phyloP scores from a whole-genome alignment of 2,113 vertebrate species.

The Microcebus tavaratra region DNA sequence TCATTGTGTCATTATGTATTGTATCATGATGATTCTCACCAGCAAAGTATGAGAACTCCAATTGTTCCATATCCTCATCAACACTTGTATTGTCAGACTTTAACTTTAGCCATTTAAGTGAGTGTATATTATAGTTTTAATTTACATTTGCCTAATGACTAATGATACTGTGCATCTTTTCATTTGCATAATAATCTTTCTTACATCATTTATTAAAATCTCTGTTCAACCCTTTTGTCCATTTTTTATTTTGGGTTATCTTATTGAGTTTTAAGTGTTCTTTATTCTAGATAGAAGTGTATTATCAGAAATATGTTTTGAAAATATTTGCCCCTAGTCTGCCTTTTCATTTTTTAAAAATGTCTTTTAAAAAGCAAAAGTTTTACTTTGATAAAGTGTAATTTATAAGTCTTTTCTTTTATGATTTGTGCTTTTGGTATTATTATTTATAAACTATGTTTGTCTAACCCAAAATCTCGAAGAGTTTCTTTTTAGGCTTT shows the following conservation, averaged over 20 bases:
- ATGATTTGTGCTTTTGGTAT: background rate
- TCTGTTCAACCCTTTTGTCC: background rate
- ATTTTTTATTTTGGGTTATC: background rate
- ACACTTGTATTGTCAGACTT: background rate
- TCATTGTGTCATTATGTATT: background rate
- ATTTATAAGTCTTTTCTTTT: background rate
- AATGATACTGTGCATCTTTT: background rate
- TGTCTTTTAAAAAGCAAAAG: conserved; percentile 7
- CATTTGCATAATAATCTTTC: background rate
- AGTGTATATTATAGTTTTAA: background rate
- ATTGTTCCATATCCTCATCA: background rate
- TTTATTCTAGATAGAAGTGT: background rate
- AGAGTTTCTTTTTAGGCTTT: background rate
- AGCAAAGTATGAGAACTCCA: background rate
- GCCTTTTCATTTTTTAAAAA: background rate
- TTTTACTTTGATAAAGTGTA: background rate
- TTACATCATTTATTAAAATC: background rate
- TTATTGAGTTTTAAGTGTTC: background rate
- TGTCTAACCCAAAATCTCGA: background rate
- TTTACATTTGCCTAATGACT: background rate
- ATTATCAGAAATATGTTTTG: background rate
- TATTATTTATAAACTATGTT: background rate
- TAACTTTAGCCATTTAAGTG: background rate
- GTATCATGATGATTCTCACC: background rate
- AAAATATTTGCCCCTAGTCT: background rate